Evolutionary conservation across 2,113 vertebrate genomes (phyloP).

Genomic region (Gallinago undulata): DNA sequence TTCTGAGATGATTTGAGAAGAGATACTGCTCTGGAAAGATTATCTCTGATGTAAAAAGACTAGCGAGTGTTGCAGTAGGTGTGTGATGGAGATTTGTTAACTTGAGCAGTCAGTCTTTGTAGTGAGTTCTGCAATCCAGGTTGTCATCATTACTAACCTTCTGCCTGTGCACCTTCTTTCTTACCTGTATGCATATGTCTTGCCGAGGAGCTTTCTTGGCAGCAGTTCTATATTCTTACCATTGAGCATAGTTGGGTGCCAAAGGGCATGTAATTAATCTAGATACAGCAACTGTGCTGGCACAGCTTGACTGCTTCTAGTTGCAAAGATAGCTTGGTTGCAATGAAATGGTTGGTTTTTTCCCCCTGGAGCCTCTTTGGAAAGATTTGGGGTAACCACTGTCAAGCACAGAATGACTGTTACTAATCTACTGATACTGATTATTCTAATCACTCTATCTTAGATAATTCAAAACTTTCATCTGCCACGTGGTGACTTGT

Average conservation of each 20-base stretch:
- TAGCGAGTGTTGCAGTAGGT: rapidly evolving
- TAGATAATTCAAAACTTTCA: neutral
- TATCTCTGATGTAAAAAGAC: neutral
- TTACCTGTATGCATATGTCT: neutral
- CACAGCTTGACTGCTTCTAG: neutral
- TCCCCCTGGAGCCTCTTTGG: neutral
- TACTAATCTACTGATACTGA: neutral
- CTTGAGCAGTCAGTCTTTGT: neutral
- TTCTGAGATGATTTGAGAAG: neutral
- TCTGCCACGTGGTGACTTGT: neutral
- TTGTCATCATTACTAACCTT: neutral
- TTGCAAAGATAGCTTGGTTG: neutral
- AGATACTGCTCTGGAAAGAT: neutral
- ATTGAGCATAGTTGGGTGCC: neutral
- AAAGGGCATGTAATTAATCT: neutral
- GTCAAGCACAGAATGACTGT: neutral
- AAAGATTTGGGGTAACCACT: neutral
- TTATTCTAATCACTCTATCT: neutral
- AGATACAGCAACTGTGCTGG: neutral
- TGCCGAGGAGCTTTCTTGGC: neutral
- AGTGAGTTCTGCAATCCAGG: neutral
- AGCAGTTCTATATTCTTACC: neutral
- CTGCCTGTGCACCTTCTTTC: neutral
- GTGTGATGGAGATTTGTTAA: neutral
- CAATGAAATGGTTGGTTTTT: neutral